Base-by-base conservation (phyloP, 2,888 invertebrate species). In the Hetaerina titia region DNA sequence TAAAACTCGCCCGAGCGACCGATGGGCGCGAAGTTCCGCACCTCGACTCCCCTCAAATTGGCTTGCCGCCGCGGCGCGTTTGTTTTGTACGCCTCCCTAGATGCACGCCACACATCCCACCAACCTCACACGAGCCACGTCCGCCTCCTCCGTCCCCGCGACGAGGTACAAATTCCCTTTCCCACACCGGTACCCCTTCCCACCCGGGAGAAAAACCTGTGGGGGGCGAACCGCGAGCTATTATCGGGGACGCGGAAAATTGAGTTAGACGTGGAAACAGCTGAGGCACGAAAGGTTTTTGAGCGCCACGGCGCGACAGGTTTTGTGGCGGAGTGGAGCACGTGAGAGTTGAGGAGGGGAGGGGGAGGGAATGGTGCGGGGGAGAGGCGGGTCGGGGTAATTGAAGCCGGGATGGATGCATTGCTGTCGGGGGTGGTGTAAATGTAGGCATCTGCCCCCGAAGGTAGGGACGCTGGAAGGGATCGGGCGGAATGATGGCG, bases 221-320 rank as follows among this genome's bases (percentile, higher is more conserved):
- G 64, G 64, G 90, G 45, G 45, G 64, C 19, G 90, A n/a, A 58
- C 57, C 89, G 89, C n/a, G 89, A 56, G 89, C 58, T 58, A 89
- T 90, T 90, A 64, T 64, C 64, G 45, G 45, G 90, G 90, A 90
- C 63, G 90, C 90, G 90, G 90, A 90, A 90, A 90, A 90, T 90
- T 90, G 90, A 90, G 90, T 90, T 90, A 90, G 58, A 63, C 63
- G 90, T 22, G 45, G 90, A 90, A 90, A 63, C 64, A 90, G 63
- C 90, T 25, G 63, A 63, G 90, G 90, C 31, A 63, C 25, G 63
- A 64, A 90, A 63, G 63, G 31, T 17, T 63, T 31, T 56, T 90
- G 90, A 64, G 90, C 60, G 22, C 81, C 81, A 64, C 60, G 57
- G 90, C 15, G 87, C 17, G 25, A 87, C 87, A 15, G 58, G 11